phyloP scores from a whole-genome alignment of 2,113 vertebrate genomes.

The Takifugu flavidus region DNA sequence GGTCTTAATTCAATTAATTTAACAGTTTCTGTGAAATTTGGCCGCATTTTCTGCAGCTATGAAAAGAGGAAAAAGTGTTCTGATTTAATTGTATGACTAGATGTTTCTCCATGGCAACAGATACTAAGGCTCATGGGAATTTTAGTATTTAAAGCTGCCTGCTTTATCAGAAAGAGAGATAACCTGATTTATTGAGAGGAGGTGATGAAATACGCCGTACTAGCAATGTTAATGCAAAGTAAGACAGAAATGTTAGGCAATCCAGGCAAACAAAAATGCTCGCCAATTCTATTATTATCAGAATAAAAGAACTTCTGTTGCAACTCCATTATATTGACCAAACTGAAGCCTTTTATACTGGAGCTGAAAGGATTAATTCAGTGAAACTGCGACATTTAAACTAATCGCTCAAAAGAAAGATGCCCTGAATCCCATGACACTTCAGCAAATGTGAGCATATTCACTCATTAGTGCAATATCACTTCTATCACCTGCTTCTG shows the following conservation, averaged over 20 bases:
- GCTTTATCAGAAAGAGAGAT: too few species aligned
- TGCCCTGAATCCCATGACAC: background rate
- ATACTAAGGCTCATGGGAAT: background rate
- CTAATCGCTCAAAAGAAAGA: background rate
- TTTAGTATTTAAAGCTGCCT: background rate
- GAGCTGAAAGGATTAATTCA: background rate
- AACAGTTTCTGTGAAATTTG: background rate
- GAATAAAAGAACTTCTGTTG: too few species aligned
- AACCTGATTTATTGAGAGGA: background rate
- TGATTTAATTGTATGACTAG: background rate
- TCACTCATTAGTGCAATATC: background rate
- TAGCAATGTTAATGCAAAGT: too few species aligned
- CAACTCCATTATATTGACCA: background rate
- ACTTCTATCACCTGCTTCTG: background rate
- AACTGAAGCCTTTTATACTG: background rate
- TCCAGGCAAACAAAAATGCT: too few species aligned
- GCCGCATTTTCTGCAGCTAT: background rate
- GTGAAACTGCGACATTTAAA: background rate
- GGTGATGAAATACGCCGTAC: too few species aligned
- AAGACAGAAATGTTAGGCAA: too few species aligned
- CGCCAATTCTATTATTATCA: too few species aligned
- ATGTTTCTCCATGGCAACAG: background rate
- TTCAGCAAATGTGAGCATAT: background rate
- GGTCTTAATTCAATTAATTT: background rate
- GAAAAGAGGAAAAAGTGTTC: too few species aligned